Base-by-base conservation (phyloP, 2,113 vertebrate genomes). In the Myocastor coypus region DNA sequence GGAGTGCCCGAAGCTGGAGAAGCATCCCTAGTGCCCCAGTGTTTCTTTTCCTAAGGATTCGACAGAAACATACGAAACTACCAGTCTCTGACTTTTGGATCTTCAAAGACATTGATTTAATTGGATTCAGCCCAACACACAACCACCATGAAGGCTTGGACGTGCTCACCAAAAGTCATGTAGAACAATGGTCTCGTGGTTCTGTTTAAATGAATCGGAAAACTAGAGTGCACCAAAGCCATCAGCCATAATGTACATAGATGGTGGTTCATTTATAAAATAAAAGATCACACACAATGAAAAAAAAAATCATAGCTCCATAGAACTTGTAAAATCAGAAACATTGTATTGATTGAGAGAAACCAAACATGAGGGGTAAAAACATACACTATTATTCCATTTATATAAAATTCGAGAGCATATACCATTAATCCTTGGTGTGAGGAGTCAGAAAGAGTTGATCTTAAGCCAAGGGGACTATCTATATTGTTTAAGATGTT, bases 91-190 rank as follows among this genome's bases (percentile, higher is more conserved):
- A 83, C 42, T 81, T 93, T 95, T 69, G 89, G 63, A 75, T 78
- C 14, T 64, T 87, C 52, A 61, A 37, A 95, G 75, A 64, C 37
- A 57, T 30, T 69, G 42, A 46, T 46, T 85, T 93, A 83, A 87
- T 84, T 95, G 40, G 14, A 80, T 61, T 93, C 84, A 57, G 32
- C 66, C 84, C 55, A 87, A 93, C 87, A 69, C 61, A n/a, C 71
- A 94, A n/a, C 55, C 40, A 93, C 71, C 22, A 94, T 64, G 92
- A 89, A 96, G 57, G 3, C 52, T 59, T 32, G 50, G 30, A 32
- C 40, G 24, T 3, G 17, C 40, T 92, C 66, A 42, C 77, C 66
- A 73, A 83, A 93, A 89, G 28, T 91, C 32, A 28, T 26, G 5
- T 28, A 3, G 86, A 80, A 96, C 59, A 85, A 83, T 42, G 34